Percentiles rank a stretch among this genome's conserved stretches.
These are phyloP conservation scores for Bubo bubo DNA, from an alignment of 2,113 vertebrate genomes.

Conservation along the genomic window DNA sequence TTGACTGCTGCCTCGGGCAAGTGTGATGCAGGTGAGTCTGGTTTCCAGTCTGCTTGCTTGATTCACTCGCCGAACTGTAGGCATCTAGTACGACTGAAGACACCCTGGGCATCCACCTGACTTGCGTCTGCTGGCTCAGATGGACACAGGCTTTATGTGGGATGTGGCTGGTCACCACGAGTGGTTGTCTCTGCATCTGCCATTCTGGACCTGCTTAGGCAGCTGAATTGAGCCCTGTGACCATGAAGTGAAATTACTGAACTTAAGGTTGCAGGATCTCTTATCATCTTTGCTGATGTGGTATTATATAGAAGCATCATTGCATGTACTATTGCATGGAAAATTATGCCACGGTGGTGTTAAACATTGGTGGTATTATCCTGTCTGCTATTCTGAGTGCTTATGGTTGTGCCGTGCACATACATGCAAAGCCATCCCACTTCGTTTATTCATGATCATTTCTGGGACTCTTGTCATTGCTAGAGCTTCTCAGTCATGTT, in stretches of 20 bases:
- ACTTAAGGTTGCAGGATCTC: background rate
- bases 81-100: accelerated
- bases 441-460: background rate
- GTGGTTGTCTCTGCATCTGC: background rate
- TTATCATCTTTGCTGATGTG: background rate
- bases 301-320: background rate
- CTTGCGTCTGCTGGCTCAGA: background rate
- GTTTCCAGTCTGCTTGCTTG: background rate
- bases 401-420: background rate
- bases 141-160: background rate
- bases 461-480: background rate
- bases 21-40: constrained; percentile 87
- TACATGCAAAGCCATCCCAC: background rate
- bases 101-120: background rate
- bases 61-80: background rate
- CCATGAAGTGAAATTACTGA: background rate
- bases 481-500: background rate
- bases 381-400: background rate
- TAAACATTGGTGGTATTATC: no score
- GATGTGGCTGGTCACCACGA: background rate
- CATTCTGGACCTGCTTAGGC: background rate
- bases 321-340: background rate
- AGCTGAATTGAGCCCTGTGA: background rate
- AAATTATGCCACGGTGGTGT: background rate
- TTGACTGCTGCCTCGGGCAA: constrained; percentile 83